Evolutionary conservation across 2,113 vertebrate genomes (phyloP).

Genomic region (Psilopsiagon aymara): DNA sequence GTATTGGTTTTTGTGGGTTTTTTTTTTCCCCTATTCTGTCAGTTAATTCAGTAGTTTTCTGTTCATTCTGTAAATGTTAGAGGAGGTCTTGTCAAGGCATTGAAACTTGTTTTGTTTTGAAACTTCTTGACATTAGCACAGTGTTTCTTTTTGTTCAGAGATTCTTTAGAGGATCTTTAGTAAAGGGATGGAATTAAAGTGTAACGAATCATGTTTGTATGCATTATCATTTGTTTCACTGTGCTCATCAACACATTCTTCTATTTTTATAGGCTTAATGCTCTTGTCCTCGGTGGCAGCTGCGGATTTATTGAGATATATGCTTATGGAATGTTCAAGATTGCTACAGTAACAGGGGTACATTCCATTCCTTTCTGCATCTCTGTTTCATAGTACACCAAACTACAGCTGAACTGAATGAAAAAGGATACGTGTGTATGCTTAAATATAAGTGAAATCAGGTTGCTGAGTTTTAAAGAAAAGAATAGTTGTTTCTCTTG

Average conservation of each 20-base stretch:
- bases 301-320: slow-evolving; percentile 92
- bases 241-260: neutral
- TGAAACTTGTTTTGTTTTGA: neutral
- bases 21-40: neutral
- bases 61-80: neutral
- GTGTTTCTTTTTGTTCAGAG: neutral
- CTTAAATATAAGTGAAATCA: neutral
- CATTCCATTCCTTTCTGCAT: neutral
- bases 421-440: neutral
- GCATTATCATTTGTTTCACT: neutral
- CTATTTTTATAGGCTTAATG: slow-evolving; percentile 86
- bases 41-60: neutral
- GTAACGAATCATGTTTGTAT: neutral
- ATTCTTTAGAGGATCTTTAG: neutral
- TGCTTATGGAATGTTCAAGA: slow-evolving; percentile 98
- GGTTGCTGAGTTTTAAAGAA: neutral
- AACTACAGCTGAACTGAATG: neutral
- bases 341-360: slow-evolving; percentile 90
- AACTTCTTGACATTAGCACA: neutral
- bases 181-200: neutral
- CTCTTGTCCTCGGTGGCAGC: slow-evolving; percentile 91
- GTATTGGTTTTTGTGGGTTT: neutral
- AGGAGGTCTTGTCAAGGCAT: neutral
- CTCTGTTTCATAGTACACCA: neutral
- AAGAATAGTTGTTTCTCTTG: neutral